Base-by-base conservation (phyloP, 2,888 invertebrate species). In the Andrena marginata region DNA sequence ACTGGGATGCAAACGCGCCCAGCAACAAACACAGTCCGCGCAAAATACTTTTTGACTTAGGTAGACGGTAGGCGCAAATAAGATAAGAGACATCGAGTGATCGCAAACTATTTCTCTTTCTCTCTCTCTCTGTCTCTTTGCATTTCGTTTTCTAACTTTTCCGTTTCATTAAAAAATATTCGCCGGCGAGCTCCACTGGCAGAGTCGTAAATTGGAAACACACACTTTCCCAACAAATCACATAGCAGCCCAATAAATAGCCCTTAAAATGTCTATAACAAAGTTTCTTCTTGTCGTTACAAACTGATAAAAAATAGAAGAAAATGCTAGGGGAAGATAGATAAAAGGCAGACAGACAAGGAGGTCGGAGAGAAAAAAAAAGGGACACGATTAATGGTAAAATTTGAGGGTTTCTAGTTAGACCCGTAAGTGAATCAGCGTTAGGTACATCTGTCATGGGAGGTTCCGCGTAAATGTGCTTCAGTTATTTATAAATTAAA, bases 231-330 rank as follows among this genome's bases (percentile, higher is more conserved):
- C 79, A 89, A 91, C 87, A 86, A 89, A 90, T 91, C 89, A 91
- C 89, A 90, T 88, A 88, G 85, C 87, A 90, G 86, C 89, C 91
- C 85, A 91, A 91, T 91, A 89, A 90, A 90, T 90, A 90, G 85
- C 42, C 42, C 86, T 90, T 89, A 88, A 87, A 89, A 89, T 77
- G 70, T 90, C 86, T 89, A 42, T 42, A 89, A 91, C 85, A 90
- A 82, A 69, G 65, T 84, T 83, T 81, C 85, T 77, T 77, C 80
- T 73, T 82, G 86, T 78, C 64, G 60, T 77, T 85, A 86, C 29
- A 71, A 82, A 80, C 63, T 67, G 77, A 83, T 70, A 76, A 63
- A 69, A 80, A 33, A 33, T 74, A 63, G 59, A 62, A 62, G 16
- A 60, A 64, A 70, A 56, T 60, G 42, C 35, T 64, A 49, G 8